A percentile compares a stretch with the other conserved stretches of the same genome.
These are phyloP conservation scores for Hemiprocne comata DNA, from an alignment of 2,113 vertebrate genomes.

Conservation along the genomic window DNA sequence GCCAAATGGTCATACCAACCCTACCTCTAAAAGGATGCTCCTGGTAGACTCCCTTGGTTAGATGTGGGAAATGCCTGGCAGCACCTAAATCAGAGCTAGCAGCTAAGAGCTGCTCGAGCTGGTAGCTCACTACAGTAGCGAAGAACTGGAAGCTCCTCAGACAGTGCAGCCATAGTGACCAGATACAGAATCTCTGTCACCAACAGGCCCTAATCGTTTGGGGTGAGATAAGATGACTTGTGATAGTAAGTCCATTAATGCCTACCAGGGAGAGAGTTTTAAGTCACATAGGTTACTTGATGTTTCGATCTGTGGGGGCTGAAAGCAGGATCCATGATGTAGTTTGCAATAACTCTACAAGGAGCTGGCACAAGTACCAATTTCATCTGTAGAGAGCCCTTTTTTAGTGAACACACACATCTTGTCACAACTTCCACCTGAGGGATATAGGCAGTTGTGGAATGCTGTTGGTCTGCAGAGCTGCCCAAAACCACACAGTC, in stretches of 20 bases:
- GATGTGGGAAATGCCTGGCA: neutral
- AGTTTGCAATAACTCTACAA: neutral
- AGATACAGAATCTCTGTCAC: neutral
- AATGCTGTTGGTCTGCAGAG: neutral
- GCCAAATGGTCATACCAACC: neutral
- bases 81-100: neutral
- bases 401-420: neutral
- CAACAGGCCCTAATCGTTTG: neutral
- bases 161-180: neutral
- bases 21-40: neutral
- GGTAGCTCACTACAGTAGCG: neutral
- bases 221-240: neutral
- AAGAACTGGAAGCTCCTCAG: neutral
- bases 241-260: neutral
- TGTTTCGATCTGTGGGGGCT: neutral
- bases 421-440: neutral
- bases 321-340: too few relatives aligned
- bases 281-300: neutral
- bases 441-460: neutral
- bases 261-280: neutral
- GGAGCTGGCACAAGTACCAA: neutral
- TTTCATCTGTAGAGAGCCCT: neutral
- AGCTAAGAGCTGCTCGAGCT: neutral
- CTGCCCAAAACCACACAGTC: neutral
- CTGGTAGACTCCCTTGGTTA: neutral